Conservation (phyloP, 2,797 vertebrate genomes). For the Macropodus opercularis region DNA sequence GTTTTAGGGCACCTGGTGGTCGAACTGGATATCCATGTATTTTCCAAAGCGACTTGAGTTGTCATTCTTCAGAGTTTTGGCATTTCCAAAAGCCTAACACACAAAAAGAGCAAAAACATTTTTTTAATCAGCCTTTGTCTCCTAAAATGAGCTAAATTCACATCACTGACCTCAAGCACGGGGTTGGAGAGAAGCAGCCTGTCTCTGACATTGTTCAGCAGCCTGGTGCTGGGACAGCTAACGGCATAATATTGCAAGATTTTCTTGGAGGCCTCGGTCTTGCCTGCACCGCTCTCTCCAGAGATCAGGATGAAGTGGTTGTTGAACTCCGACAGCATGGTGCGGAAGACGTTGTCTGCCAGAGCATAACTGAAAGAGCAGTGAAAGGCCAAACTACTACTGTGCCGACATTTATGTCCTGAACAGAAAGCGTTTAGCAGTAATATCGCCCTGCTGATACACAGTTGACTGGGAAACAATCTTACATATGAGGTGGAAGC, state of each 20-base stretch:
- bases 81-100: slow-evolving; percentile 93
- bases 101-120: background rate
- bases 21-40: slow-evolving; percentile 98
- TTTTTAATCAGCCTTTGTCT: background rate
- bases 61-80: slow-evolving; percentile 94
- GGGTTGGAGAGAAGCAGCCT: slow-evolving; percentile 92
- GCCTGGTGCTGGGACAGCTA: slow-evolving; percentile 89
- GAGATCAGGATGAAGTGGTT: slow-evolving; percentile 98
- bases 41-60: slow-evolving; percentile 97
- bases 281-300: slow-evolving; percentile 94
- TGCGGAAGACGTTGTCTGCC: slow-evolving; percentile 94
- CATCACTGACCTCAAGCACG: slow-evolving; percentile 88
- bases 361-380: slow-evolving; percentile 87
- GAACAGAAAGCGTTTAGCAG: background rate
- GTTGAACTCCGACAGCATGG: slow-evolving; percentile 91
- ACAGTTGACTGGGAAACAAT: slow-evolving; percentile 3
- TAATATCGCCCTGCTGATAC: background rate
- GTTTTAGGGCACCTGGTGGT: slow-evolving; percentile 87
- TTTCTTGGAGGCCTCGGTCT: slow-evolving; percentile 96
- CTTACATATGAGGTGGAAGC: slow-evolving; percentile 96
- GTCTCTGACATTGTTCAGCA: slow-evolving; percentile 89
- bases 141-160: background rate
- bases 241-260: slow-evolving; percentile 94
- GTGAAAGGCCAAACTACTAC: background rate
- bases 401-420: background rate